Percentiles rank a stretch among this genome's conserved stretches.
Conservation (phyloP, 2,797 vertebrate genomes). For the Balearica regulorum region DNA sequence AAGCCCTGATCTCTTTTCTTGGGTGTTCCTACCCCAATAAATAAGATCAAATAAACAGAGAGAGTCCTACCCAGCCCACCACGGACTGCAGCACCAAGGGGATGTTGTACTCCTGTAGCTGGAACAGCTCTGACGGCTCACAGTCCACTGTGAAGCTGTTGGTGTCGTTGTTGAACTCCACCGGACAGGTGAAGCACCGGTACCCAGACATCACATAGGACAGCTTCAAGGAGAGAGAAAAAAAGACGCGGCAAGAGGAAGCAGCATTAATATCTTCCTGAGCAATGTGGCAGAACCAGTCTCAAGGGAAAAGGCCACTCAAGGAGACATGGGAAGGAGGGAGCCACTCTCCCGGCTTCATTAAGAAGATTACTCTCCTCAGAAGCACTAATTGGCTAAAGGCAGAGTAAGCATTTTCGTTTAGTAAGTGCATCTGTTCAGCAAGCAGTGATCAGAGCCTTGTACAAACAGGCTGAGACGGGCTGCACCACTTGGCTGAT, state of each 20-base stretch:
- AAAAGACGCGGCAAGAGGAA: background rate
- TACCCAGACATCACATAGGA: conserved; percentile 95
- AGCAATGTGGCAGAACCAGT: background rate
- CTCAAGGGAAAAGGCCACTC: background rate
- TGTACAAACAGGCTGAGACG: background rate
- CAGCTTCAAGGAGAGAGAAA: conserved; percentile 72
- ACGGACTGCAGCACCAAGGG: conserved; percentile 84
- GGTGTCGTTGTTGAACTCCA: conserved; percentile 96
- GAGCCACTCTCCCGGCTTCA: background rate
- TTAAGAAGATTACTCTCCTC: background rate
- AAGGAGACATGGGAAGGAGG: background rate
- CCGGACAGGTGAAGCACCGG: conserved; percentile 93
- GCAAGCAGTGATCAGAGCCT: background rate
- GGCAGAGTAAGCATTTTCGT: background rate
- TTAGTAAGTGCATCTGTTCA: background rate
- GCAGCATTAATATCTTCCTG: background rate
- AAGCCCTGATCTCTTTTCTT: background rate
- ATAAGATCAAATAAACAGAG: too few relatives aligned
- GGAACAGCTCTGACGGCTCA: conserved; percentile 90
- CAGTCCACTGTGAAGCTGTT: conserved; percentile 97
- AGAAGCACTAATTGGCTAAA: background rate
- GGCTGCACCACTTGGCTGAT: background rate
- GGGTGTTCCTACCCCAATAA: background rate
- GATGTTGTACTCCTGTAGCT: conserved; percentile 90
- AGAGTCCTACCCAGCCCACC: conserved; percentile 85